Conservation (phyloP, 2,888 invertebrate genomes). For the Chrysolina oricalcia region DNA sequence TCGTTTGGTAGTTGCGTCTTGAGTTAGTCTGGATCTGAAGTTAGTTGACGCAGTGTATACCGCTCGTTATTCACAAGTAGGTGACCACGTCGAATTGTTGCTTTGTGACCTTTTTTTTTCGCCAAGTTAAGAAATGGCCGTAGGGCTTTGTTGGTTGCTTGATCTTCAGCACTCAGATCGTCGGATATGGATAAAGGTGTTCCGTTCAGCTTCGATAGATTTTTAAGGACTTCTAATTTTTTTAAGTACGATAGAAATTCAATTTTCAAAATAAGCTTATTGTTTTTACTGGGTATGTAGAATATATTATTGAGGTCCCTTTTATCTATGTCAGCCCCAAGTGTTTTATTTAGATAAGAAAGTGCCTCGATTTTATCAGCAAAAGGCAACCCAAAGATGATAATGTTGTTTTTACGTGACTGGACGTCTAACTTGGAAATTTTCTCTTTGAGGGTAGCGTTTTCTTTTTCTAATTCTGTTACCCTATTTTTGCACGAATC, state of each 20-base stretch:
- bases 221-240: neutral
- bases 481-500: neutral
- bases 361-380: neutral
- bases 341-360: neutral
- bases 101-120: no score
- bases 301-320: neutral
- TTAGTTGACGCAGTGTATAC: neutral
- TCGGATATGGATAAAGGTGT: no score
- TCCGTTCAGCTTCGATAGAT: no score
- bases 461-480: neutral
- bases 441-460: neutral
- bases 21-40: conserved; percentile 2
- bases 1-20: neutral
- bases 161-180: no score
- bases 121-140: no score
- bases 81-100: no score
- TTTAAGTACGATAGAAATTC: no score
- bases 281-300: neutral
- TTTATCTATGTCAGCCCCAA: neutral
- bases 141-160: no score
- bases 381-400: neutral
- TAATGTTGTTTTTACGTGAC: neutral
- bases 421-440: neutral
- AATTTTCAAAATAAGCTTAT: neutral
- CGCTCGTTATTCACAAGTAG: neutral